Conservation (phyloP, 2,797 vertebrate species). For the Xenentodon cancila region DNA sequence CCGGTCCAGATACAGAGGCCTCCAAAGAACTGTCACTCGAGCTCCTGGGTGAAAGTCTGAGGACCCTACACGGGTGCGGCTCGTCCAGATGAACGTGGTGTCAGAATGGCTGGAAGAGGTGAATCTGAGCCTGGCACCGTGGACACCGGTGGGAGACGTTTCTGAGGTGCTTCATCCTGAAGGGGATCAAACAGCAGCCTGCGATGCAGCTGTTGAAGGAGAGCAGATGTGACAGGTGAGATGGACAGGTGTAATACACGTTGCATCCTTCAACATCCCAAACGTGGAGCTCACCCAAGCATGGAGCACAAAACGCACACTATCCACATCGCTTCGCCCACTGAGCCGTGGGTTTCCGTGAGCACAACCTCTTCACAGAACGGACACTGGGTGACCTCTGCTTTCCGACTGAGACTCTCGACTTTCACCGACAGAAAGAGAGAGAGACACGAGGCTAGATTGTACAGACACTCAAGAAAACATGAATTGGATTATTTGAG, state of each 20-base stretch:
- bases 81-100: background rate
- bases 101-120: conserved; percentile 57
- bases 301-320: conserved; percentile 48
- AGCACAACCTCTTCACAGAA: conserved; percentile 52
- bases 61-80: too few relatives aligned
- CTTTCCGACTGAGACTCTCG: conserved; percentile 10
- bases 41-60: too few relatives aligned
- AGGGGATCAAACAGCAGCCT: conserved; percentile 79
- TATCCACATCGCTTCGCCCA: conserved; percentile 42
- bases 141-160: conserved; percentile 68
- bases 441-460: background rate
- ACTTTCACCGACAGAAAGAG: conserved; percentile 14
- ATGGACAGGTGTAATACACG: background rate
- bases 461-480: background rate
- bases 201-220: conserved; percentile 63
- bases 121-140: conserved; percentile 52
- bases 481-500: background rate
- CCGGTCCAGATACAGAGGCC: too few relatives aligned
- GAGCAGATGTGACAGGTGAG: background rate
- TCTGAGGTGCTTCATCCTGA: conserved; percentile 50
- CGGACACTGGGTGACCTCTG: conserved; percentile 59
- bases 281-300: conserved; percentile 55
- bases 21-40: too few relatives aligned
- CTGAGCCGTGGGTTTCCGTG: conserved; percentile 47
- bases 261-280: too few relatives aligned